Conservation (phyloP, 1,140 invertebrate species). For the Oscheius sp. region DNA sequence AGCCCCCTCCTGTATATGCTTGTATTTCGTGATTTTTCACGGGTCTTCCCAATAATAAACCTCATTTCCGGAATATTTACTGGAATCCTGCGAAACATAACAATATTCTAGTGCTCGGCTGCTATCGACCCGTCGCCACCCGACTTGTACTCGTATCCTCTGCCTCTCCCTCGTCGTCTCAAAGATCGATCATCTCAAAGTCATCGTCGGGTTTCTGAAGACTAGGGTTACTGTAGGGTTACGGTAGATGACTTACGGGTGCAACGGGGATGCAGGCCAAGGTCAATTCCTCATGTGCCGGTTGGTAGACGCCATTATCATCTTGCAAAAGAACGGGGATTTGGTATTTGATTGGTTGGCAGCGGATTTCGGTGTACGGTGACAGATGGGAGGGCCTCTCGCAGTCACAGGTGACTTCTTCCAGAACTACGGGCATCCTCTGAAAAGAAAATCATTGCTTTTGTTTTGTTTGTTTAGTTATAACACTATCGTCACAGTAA, state of each 20-base stretch:
- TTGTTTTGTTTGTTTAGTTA: too few species aligned
- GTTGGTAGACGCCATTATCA: not conserved
- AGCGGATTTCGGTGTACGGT: not conserved
- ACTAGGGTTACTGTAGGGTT: not conserved
- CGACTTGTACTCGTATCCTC: not conserved
- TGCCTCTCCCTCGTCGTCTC: not conserved
- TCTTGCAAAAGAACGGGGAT: not conserved
- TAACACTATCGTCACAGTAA: too few species aligned
- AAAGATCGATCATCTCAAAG: not conserved
- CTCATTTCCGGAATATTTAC: not conserved
- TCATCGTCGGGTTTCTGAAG: not conserved
- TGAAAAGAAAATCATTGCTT: too few species aligned
- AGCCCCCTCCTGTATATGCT: not conserved
- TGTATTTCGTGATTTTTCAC: not conserved
- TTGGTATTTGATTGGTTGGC: not conserved
- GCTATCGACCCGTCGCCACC: not conserved
- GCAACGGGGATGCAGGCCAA: not conserved
- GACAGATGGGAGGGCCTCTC: not conserved
- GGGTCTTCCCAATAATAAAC: constrained; percentile 1
- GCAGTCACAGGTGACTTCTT: not conserved
- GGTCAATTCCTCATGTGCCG: not conserved
- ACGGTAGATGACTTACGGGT: not conserved
- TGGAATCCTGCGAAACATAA: not conserved
- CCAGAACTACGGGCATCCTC: not conserved
- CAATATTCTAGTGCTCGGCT: not conserved